phyloP scores from a whole-genome alignment of 2,888 invertebrate species.

The Conomelus anceps region DNA sequence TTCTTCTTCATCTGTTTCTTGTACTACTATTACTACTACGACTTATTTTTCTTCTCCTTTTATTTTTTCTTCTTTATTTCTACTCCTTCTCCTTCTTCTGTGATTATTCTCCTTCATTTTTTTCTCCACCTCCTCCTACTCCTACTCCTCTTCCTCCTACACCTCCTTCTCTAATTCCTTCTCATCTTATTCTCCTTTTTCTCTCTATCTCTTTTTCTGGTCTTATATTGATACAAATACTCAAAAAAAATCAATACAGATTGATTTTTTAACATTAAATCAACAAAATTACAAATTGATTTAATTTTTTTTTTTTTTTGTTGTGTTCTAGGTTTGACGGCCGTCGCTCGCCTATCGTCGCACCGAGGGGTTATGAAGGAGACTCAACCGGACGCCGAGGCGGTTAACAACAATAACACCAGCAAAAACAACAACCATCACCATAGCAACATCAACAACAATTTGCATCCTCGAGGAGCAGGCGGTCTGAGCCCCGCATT shows the following conservation, averaged over 20 bases:
- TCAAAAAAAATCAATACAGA: too few species aligned
- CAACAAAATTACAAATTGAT: neutral
- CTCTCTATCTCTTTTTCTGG: neutral
- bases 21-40: neutral
- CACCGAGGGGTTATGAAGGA: slow-evolving; percentile 22
- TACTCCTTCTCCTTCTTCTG: neutral
- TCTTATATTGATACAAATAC: neutral
- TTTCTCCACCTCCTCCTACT: neutral
- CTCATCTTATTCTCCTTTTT: neutral
- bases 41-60: neutral
- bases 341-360: slow-evolving; percentile 18
- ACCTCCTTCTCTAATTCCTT: neutral
- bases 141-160: neutral
- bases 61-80: neutral
- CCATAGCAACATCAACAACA: neutral
- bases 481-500: neutral
- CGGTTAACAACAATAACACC: slow-evolving; percentile 13
- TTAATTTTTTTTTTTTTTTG: neutral
- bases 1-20: neutral
- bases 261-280: too few species aligned
- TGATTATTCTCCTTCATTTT: neutral
- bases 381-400: slow-evolving; percentile 15
- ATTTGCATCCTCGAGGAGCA: neutral
- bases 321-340: slow-evolving; percentile 24
- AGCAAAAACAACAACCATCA: neutral